Conservation (phyloP, 2,113 vertebrate genomes). For the Isichthys henryi region DNA sequence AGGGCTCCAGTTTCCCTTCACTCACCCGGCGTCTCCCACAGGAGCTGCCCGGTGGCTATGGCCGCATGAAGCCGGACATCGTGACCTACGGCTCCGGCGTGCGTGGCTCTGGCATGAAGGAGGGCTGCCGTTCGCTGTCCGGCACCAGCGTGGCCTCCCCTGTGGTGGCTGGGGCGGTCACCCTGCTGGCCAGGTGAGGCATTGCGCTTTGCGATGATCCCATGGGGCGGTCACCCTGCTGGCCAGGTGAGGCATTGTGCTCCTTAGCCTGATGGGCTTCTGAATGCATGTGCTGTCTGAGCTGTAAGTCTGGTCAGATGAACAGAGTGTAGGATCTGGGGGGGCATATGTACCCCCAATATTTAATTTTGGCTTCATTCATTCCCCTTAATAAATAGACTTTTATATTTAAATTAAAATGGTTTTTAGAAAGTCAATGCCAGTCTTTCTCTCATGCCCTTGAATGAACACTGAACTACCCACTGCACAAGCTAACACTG, state of each 20-base stretch:
- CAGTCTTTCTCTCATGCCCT: not conserved
- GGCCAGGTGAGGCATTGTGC: constrained; percentile 67
- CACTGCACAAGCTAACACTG: not conserved
- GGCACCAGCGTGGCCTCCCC: constrained; percentile 98
- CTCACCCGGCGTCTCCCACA: constrained; percentile 35
- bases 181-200: constrained; percentile 82
- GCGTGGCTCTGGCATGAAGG: constrained; percentile 91
- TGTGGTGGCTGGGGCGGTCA: constrained; percentile 92
- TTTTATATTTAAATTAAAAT: no score
- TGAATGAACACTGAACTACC: not conserved
- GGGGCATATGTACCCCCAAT: no score
- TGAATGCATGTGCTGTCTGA: no score
- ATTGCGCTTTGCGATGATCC: not conserved
- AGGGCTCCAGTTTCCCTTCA: not conserved
- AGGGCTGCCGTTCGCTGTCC: constrained; percentile 90
- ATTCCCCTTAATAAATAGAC: no score
- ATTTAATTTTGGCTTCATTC: no score
- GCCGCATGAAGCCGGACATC: constrained; percentile 91
- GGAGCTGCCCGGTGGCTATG: constrained; percentile 94
- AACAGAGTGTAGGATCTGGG: no score
- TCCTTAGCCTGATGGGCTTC: no score
- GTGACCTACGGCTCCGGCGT: constrained; percentile 95
- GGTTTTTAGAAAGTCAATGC: no score
- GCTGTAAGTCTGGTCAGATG: no score
- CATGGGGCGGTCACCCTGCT: constrained; percentile 83